phyloP scores from a whole-genome alignment of 2,113 vertebrate genomes.

The Nicator chloris region DNA sequence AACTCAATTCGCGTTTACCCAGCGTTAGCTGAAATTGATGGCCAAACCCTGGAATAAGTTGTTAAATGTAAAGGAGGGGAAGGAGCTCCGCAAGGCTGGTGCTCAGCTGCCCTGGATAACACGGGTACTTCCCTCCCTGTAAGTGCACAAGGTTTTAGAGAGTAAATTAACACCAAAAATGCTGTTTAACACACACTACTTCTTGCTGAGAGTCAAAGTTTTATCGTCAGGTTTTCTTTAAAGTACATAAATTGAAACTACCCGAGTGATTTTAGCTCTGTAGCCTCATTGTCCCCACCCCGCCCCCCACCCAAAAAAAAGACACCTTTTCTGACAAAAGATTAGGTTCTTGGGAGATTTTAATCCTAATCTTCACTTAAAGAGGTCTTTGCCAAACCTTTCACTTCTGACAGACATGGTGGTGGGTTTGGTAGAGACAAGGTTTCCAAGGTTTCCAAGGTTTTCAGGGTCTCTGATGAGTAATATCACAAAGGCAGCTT shows the following conservation, averaged over 20 bases:
- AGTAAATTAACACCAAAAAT: not conserved
- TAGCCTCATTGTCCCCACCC: not conserved
- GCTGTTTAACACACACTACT: not conserved
- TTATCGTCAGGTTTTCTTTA: not conserved
- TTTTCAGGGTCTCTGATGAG: not conserved
- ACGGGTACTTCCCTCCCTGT: accelerated
- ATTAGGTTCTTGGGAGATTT: not conserved
- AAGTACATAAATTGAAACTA: not conserved
- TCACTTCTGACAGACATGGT: not conserved
- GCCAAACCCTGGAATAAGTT: not conserved
- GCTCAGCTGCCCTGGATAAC: not conserved
- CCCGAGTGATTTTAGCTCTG: not conserved
- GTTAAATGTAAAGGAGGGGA: not conserved
- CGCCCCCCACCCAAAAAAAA: not conserved
- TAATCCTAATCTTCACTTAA: not conserved
- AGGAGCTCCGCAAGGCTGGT: not conserved
- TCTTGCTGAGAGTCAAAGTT: not conserved
- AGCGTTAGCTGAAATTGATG: not conserved
- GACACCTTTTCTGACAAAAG: not conserved
- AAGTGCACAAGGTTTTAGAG: not conserved
- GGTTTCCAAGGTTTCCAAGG: not conserved
- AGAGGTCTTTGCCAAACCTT: not conserved
- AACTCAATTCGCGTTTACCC: not conserved
- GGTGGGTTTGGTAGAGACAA: not conserved
- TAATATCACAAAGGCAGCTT: not conserved